phyloP scores from a whole-genome alignment of 2,797 vertebrate species.

The Podarcis siculus region DNA sequence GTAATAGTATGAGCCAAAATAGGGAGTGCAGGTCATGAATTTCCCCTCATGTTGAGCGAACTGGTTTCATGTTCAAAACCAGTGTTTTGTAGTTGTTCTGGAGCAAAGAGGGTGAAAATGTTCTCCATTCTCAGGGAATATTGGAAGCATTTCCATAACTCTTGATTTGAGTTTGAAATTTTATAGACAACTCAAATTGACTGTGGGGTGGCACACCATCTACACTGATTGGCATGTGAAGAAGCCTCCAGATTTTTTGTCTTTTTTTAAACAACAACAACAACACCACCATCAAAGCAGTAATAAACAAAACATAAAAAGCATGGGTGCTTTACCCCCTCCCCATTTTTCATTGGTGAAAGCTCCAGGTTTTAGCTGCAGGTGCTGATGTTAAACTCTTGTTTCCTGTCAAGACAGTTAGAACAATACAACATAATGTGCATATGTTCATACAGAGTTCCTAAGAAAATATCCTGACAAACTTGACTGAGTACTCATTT shows the following conservation, averaged over 20 bases:
- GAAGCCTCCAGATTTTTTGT: background rate
- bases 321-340: background rate
- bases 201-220: background rate
- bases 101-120: background rate
- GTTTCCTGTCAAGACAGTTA: background rate
- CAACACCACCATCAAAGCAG: too few species aligned
- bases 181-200: background rate
- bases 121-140: background rate
- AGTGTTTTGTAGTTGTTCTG: background rate
- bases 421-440: background rate
- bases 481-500: background rate
- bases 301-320: background rate
- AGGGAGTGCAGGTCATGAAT: background rate
- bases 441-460: rapidly evolving
- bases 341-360: too few species aligned
- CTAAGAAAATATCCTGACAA: background rate
- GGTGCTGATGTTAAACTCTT: background rate
- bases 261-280: too few species aligned
- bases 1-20: background rate
- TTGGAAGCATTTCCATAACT: background rate
- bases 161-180: background rate
- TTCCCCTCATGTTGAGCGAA: background rate
- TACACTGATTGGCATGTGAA: background rate
- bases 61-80: too few species aligned
- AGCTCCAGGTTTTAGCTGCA: background rate